Conservation (phyloP, 2,797 vertebrate genomes). For the Scomberomorus guttatus region DNA sequence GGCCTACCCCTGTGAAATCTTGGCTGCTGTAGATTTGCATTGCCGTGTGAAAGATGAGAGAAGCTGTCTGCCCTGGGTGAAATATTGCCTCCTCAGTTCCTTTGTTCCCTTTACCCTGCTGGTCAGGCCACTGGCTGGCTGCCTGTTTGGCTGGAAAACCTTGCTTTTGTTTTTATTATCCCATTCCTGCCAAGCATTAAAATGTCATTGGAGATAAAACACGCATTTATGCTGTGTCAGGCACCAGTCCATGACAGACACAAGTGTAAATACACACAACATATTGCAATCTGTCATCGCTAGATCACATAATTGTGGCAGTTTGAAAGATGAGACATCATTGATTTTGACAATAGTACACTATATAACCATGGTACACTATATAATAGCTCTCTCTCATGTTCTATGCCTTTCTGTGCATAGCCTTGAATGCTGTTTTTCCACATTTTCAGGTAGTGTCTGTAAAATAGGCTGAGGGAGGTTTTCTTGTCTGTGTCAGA, state of each 20-base stretch:
- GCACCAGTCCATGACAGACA: not conserved
- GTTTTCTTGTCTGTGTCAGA: not conserved
- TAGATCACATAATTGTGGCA: not conserved
- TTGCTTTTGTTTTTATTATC: slow-evolving; percentile 42
- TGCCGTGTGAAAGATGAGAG: slow-evolving; percentile 73
- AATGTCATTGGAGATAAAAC: slow-evolving; percentile 30
- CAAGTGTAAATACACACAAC: slow-evolving; percentile 5
- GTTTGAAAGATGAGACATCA: slow-evolving; percentile 3
- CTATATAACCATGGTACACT: not conserved
- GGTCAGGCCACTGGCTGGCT: slow-evolving; percentile 45
- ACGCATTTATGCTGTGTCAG: slow-evolving; percentile 11
- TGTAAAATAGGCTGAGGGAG: not conserved
- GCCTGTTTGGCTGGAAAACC: slow-evolving; percentile 49
- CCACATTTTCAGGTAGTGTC: not conserved
- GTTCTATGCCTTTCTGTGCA: not conserved
- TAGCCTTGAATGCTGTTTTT: not conserved
- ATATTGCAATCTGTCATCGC: not conserved
- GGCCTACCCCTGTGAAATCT: slow-evolving; percentile 39
- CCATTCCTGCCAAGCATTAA: slow-evolving; percentile 31
- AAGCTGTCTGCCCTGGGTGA: slow-evolving; percentile 56
- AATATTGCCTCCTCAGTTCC: slow-evolving; percentile 66
- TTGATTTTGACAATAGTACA: not conserved
- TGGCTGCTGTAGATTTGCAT: slow-evolving; percentile 50
- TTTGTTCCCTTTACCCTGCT: slow-evolving; percentile 70
- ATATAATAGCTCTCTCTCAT: not conserved